phyloP scores from a whole-genome alignment of 2,888 invertebrate genomes.

The Eupithecia subumbrata region DNA sequence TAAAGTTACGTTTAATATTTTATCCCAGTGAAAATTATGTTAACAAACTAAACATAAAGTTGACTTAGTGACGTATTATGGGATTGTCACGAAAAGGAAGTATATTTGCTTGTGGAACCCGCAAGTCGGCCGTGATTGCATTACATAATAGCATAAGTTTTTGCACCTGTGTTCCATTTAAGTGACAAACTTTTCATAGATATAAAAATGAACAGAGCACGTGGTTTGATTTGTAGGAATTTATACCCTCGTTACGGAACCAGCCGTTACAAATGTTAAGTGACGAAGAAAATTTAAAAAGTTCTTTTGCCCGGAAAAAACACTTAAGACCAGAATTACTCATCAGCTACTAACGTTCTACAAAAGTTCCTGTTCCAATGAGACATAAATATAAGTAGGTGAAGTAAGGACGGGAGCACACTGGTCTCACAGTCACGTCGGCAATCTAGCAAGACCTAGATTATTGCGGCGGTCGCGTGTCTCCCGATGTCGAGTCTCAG shows the following conservation, averaged over 20 bases:
- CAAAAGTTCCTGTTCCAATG: not conserved
- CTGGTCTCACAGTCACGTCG: slow-evolving; percentile 28
- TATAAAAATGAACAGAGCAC: slow-evolving; percentile 17
- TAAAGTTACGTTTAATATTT: not conserved
- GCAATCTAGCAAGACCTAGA: slow-evolving; percentile 19
- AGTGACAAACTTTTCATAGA: slow-evolving; percentile 2
- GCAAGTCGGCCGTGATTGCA: not conserved
- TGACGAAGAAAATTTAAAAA: not conserved
- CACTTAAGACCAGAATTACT: not conserved
- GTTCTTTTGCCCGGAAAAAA: not conserved
- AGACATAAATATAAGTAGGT: not conserved
- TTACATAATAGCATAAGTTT: not conserved
- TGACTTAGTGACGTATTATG: no score
- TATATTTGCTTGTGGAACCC: not conserved
- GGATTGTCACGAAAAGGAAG: not conserved
- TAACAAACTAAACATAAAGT: no score
- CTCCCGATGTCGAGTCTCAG: not conserved
- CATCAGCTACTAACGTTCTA: not conserved
- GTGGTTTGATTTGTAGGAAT: slow-evolving; percentile 17
- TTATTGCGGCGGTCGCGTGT: slow-evolving; percentile 14
- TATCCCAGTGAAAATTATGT: not conserved
- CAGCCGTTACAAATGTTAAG: slow-evolving; percentile 30
- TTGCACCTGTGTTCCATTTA: slow-evolving; percentile 17
- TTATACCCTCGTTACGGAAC: slow-evolving; percentile 30
- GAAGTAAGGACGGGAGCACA: slow-evolving; percentile 5